A percentile compares a stretch with the other conserved stretches of the same genome.
These are phyloP conservation scores for Tapirus indicus DNA, from an alignment of 2,797 vertebrate species.

Conservation along the genomic window DNA sequence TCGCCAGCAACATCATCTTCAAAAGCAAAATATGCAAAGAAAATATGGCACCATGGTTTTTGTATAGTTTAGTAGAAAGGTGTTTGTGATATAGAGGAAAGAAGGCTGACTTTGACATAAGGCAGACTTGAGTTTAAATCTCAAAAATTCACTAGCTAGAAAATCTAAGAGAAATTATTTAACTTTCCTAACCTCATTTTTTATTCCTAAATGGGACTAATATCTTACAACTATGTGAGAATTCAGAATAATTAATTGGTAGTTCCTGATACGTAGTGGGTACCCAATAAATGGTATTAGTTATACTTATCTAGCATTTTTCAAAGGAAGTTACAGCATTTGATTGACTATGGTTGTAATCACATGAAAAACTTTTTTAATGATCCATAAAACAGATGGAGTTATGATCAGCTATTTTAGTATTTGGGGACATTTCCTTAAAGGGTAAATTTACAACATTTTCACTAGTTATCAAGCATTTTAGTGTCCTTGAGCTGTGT, in stretches of 20 bases:
- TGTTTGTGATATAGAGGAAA: not conserved
- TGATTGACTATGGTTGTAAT: not conserved
- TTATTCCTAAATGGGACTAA: not conserved
- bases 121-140: not conserved
- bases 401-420: not conserved
- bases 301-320: constrained; percentile 17
- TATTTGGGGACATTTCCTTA: not conserved
- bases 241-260: constrained; percentile 30
- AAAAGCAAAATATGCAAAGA: constrained; percentile 57
- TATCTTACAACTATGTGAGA: not conserved
- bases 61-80: not conserved
- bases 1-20: not conserved
- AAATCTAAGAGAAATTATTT: not conserved
- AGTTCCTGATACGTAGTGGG: not conserved
- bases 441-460: not conserved
- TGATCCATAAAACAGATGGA: not conserved
- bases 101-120: not conserved
- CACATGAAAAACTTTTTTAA: not conserved
- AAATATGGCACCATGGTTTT: not conserved
- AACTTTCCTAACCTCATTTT: not conserved
- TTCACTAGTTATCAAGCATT: not conserved
- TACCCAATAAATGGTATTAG: not conserved
- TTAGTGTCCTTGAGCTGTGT: not conserved
- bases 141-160: constrained; percentile 9
- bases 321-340: not conserved